phyloP scores from a whole-genome alignment of 2,113 vertebrate species.

The Triplophysa rosa region DNA sequence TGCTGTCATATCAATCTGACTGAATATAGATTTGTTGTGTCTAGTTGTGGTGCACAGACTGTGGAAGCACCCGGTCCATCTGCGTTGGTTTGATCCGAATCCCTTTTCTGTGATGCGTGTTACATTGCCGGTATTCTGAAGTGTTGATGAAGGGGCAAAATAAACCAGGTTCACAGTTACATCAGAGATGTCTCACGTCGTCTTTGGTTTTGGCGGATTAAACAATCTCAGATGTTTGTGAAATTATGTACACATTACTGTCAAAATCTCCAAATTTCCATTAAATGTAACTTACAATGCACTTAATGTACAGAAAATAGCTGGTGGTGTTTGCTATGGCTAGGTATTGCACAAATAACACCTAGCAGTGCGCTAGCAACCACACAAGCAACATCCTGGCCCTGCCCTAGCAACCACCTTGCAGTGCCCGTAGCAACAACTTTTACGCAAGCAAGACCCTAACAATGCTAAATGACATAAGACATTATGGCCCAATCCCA shows the following conservation, averaged over 20 bases:
- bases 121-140: conserved; percentile 8
- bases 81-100: conserved; percentile 19
- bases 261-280: neutral
- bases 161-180: conserved; percentile 32
- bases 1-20: neutral
- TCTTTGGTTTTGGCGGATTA: neutral
- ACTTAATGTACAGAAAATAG: neutral
- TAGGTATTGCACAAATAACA: too few species aligned
- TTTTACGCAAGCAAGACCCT: too few species aligned
- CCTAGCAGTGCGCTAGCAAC: too few species aligned
- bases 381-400: too few species aligned
- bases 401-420: too few species aligned
- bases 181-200: conserved; percentile 7
- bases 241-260: conserved; percentile 12
- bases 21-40: conserved; percentile 1
- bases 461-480: too few species aligned
- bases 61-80: neutral
- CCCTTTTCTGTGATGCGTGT: neutral
- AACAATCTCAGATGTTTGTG: conserved; percentile 11
- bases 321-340: too few species aligned
- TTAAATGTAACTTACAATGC: neutral
- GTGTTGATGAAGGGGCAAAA: conserved; percentile 47
- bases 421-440: too few species aligned
- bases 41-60: neutral
- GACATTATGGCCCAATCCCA: too few species aligned